Evolutionary conservation across 2,888 invertebrate species (phyloP).

Genomic region (Meliscaeva auricollis): DNA sequence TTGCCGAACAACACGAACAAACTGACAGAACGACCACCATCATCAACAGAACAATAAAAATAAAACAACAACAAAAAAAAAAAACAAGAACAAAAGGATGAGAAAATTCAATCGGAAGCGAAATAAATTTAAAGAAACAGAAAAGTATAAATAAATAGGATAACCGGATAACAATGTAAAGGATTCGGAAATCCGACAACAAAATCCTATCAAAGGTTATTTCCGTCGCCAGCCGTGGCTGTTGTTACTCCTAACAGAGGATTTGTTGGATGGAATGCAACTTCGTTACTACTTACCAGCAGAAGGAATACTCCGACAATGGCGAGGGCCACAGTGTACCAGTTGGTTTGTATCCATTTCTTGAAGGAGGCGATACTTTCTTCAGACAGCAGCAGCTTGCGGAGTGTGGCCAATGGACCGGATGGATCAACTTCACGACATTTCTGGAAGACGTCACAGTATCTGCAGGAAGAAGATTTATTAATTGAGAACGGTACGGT

Average conservation of each 20-base stretch:
- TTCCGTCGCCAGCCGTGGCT: conserved; percentile 56
- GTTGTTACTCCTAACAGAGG: not conserved
- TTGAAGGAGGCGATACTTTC: conserved; percentile 95
- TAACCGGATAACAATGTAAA: conserved; percentile 71
- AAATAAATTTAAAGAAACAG: conserved; percentile 68
- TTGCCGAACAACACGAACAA: conserved; percentile 56
- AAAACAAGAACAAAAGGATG: conserved; percentile 46
- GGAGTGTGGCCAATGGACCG: conserved; percentile 94
- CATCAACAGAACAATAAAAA: conserved; percentile 35
- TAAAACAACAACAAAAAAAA: conserved; percentile 29
- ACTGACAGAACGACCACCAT: conserved; percentile 44
- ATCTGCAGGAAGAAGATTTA: conserved; percentile 82
- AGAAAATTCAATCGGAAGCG: conserved; percentile 74
- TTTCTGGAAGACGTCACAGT: conserved; percentile 89
- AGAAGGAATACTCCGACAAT: conserved; percentile 90
- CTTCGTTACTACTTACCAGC: conserved; percentile 88
- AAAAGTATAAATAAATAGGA: conserved; percentile 46
- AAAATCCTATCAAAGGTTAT: conserved; percentile 71
- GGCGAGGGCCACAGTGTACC: conserved; percentile 94
- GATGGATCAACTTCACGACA: conserved; percentile 97
- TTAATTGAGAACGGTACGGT: conserved; percentile 34
- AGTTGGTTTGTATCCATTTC: conserved; percentile 94
- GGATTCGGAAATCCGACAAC: conserved; percentile 73
- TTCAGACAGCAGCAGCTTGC: conserved; percentile 93
- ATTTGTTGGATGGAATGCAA: conserved; percentile 25